Percentiles rank a stretch among this genome's conserved stretches.
These are phyloP conservation scores for Panthera uncia DNA, from an alignment of 2,113 vertebrate species.

Conservation along the genomic window DNA sequence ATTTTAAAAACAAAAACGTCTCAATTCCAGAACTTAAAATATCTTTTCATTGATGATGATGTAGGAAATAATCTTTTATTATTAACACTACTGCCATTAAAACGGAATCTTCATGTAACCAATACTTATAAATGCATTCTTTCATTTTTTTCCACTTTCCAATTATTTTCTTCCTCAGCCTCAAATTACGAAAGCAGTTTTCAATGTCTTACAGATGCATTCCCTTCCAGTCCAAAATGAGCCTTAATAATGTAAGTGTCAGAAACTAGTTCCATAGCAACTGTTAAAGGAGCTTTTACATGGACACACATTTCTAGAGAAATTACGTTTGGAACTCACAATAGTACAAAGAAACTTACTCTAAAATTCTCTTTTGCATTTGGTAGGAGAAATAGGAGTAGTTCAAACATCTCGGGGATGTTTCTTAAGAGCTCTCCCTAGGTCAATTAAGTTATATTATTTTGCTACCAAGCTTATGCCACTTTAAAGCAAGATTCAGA, in stretches of 20 bases:
- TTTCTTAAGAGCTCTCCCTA: conserved; percentile 58
- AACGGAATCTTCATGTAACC: not conserved
- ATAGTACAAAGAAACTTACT: conserved; percentile 47
- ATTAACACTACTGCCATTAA: not conserved
- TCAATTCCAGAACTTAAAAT: not conserved
- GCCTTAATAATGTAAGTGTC: conserved; percentile 17
- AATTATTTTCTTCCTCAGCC: not conserved
- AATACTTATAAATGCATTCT: not conserved
- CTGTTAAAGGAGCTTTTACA: not conserved
- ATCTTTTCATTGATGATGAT: not conserved
- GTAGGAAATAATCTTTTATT: not conserved
- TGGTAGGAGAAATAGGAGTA: conserved; percentile 47
- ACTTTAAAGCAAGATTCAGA: conserved; percentile 72
- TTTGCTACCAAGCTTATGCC: conserved; percentile 28
- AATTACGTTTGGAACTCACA: conserved; percentile 42
- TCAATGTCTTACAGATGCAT: not conserved
- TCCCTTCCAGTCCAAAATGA: conserved; percentile 48
- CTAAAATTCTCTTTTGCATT: conserved; percentile 64
- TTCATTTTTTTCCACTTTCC: not conserved
- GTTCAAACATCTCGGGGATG: conserved; percentile 57
- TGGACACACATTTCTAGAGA: conserved; percentile 5
- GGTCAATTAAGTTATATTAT: conserved; percentile 68
- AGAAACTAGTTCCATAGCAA: conserved; percentile 35
- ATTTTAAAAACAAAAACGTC: conserved; percentile 30
- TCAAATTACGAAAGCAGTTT: conserved; percentile 20